A percentile compares a stretch with the other conserved stretches of the same genome.
These are phyloP conservation scores for Micromesistius poutassou DNA, from an alignment of 2,797 vertebrate genomes.

Conservation along the genomic window DNA sequence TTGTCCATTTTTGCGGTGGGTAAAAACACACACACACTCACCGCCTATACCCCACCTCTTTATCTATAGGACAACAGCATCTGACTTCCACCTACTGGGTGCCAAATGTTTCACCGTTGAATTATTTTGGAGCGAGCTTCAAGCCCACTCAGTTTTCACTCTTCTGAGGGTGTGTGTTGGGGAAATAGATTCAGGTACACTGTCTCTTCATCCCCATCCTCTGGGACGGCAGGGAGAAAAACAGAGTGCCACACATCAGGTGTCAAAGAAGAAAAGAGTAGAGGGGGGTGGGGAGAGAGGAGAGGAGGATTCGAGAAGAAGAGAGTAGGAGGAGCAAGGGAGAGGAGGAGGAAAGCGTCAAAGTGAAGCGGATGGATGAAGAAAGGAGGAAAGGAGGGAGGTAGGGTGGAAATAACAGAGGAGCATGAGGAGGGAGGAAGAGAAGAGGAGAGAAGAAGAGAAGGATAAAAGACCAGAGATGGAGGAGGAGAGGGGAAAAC, in stretches of 20 bases:
- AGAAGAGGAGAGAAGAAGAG: background rate
- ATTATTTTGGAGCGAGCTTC: constrained; percentile 27
- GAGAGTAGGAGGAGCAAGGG: background rate
- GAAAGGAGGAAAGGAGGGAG: background rate
- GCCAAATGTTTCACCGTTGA: background rate
- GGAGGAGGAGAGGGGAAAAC: background rate
- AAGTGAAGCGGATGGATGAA: background rate
- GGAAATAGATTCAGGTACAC: constrained; percentile 31
- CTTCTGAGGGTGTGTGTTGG: constrained; percentile 24
- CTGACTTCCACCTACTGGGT: constrained; percentile 36
- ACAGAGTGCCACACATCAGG: background rate
- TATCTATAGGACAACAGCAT: constrained; percentile 32
- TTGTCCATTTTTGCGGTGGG: background rate
- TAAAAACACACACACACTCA: background rate
- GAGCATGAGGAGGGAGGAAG: background rate
- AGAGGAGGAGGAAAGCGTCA: background rate
- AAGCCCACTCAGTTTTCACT: constrained; percentile 47
- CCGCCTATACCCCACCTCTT: constrained; percentile 32
- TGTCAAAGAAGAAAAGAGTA: background rate
- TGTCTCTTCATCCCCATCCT: constrained; percentile 19
- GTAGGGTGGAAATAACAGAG: background rate
- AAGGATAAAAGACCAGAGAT: background rate
- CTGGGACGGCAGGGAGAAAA: constrained; percentile 12
- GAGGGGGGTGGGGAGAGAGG: background rate
- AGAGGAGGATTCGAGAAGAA: background rate